Percentiles rank a stretch among this genome's conserved stretches.
phyloP scores from a whole-genome alignment of 2,113 vertebrate species.

The Nanorana parkeri region DNA sequence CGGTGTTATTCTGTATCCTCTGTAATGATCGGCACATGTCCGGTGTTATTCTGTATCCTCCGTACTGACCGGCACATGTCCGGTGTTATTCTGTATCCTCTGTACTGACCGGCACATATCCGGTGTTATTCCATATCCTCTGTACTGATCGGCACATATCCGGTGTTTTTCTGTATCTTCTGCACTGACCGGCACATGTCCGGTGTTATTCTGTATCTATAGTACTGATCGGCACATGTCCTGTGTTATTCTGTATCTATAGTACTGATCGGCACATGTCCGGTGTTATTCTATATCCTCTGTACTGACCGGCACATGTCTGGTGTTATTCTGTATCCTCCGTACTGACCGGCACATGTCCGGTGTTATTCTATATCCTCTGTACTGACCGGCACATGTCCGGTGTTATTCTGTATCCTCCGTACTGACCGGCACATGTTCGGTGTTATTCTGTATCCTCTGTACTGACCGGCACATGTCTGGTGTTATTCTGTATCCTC shows the following conservation, averaged over 20 bases:
- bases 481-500: too few relatives aligned
- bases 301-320: too few relatives aligned
- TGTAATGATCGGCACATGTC: too few relatives aligned
- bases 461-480: too few relatives aligned
- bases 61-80: background rate
- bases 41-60: too few relatives aligned
- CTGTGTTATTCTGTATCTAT: background rate
- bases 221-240: background rate
- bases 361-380: background rate
- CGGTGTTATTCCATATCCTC: background rate
- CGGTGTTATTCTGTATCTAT: background rate
- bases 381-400: background rate
- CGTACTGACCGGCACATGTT: background rate
- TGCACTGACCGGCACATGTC: background rate
- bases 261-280: background rate
- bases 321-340: too few relatives aligned
- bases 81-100: background rate
- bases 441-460: background rate
- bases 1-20: background rate
- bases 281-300: background rate
- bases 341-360: too few relatives aligned
- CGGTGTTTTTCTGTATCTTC: background rate
- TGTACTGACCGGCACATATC: background rate
- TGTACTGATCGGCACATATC: background rate
- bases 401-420: background rate